A percentile compares a stretch with the other conserved stretches of the same genome.
Evolutionary conservation across 2,888 invertebrate genomes (phyloP).

Genomic region (Mythimna impura): DNA sequence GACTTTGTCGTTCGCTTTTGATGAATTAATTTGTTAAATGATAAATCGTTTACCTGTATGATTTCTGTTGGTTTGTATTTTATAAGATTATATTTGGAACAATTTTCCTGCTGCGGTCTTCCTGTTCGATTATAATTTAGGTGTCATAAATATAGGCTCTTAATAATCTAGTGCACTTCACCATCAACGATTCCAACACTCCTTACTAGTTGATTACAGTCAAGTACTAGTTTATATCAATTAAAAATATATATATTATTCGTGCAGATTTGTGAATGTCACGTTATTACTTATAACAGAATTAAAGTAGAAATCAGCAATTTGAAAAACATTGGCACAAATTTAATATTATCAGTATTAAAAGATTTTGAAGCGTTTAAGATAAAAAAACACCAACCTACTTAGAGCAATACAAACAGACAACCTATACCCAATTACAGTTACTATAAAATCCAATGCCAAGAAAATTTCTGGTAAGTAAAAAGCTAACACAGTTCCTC

Average conservation of each 20-base stretch:
- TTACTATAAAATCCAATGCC: constrained; percentile 11
- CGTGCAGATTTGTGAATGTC: too few species aligned
- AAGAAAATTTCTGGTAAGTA: constrained; percentile 17
- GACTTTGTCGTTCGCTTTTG: constrained; percentile 45
- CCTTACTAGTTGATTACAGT: too few species aligned
- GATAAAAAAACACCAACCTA: background rate
- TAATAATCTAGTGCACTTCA: too few species aligned
- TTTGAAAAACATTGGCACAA: background rate
- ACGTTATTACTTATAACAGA: too few species aligned
- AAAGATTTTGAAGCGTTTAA: background rate
- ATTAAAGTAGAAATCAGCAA: too few species aligned
- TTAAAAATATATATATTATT: too few species aligned
- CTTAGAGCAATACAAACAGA: background rate
- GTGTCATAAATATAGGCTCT: too few species aligned
- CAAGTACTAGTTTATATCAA: too few species aligned
- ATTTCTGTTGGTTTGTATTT: constrained; percentile 23
- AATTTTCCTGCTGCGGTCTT: too few species aligned
- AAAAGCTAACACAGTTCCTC: constrained; percentile 22
- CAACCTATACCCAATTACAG: background rate
- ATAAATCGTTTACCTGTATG: constrained; percentile 53
- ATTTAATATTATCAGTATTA: background rate
- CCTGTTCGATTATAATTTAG: too few species aligned
- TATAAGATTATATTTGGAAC: too few species aligned
- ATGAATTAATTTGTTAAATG: constrained; percentile 51
- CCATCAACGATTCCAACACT: too few species aligned